phyloP scores from a whole-genome alignment of 1,140 invertebrate species.

The Drosophila prosaltans region DNA sequence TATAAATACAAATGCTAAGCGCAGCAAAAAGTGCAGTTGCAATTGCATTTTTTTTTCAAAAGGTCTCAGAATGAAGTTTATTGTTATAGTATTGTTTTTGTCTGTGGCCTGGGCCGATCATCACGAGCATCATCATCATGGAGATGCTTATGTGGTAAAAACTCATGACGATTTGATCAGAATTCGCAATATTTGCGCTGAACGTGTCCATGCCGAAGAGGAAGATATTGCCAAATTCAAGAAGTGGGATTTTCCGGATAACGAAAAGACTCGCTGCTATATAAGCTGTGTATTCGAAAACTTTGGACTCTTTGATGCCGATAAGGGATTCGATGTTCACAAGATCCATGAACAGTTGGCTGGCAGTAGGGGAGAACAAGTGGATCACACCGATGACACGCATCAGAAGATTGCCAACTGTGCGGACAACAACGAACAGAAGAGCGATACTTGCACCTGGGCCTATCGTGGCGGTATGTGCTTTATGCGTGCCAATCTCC shows the following conservation, averaged over 20 bases:
- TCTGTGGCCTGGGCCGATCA: conserved; percentile 33
- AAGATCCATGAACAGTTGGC: conserved; percentile 72
- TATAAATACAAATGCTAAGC: conserved; percentile 55
- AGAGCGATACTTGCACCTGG: conserved; percentile 62
- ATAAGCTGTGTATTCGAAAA: conserved; percentile 74
- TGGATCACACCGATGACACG: conserved; percentile 63
- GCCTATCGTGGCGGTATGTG: conserved; percentile 76
- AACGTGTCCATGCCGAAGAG: conserved; percentile 51
- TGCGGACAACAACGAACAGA: conserved; percentile 62
- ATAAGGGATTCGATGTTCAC: conserved; percentile 75
- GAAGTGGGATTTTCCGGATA: conserved; percentile 71
- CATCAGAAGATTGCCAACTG: conserved; percentile 68
- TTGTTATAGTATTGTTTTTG: conserved; percentile 43
- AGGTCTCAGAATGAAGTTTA: conserved; percentile 47
- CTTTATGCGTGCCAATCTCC: conserved; percentile 66
- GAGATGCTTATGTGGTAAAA: conserved; percentile 61
- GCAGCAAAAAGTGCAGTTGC: conserved; percentile 50
- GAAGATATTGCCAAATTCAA: conserved; percentile 69
- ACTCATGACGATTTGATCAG: conserved; percentile 63
- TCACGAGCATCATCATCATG: conserved; percentile 24
- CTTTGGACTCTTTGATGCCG: conserved; percentile 71
- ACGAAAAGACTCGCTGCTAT: conserved; percentile 74
- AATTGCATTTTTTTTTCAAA: conserved; percentile 22
- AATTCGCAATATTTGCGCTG: conserved; percentile 54
- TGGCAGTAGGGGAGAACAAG: conserved; percentile 28